Evolutionary conservation across 2,888 invertebrate species (phyloP).

Genomic region (Protodeltote pygarga): DNA sequence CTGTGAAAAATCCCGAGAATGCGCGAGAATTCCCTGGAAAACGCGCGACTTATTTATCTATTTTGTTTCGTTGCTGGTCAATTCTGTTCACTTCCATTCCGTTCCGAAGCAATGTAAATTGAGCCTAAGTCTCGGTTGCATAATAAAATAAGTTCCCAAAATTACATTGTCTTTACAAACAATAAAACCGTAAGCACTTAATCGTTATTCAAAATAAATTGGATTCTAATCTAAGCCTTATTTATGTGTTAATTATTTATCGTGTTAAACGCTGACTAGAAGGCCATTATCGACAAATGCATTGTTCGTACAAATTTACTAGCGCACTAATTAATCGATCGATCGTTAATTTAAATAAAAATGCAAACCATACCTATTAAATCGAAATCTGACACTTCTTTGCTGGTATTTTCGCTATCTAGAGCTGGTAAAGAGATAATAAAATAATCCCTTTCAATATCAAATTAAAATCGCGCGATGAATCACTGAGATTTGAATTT

Average conservation of each 20-base stretch:
- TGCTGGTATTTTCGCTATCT: conserved; percentile 2
- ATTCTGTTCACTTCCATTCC: too few relatives aligned
- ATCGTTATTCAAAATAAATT: conserved; percentile 12
- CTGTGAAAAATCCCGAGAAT: too few relatives aligned
- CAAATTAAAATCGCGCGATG: conserved; percentile 15
- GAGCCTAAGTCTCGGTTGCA: conserved; percentile 9
- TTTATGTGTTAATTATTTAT: conserved; percentile 30
- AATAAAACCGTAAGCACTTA: conserved; percentile 12
- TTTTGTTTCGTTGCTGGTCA: too few relatives aligned
- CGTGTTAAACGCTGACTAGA: conserved; percentile 26
- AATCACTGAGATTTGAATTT: conserved; percentile 35
- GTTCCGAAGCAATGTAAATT: too few relatives aligned
- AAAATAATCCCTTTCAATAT: conserved; percentile 24
- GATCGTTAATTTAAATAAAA: conserved; percentile 20
- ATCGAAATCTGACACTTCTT: neutral
- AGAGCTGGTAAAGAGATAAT: conserved; percentile 2
- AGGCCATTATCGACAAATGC: conserved; percentile 12
- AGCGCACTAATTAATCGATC: conserved; percentile 15
- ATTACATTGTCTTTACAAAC: conserved; percentile 1
- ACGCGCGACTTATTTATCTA: too few relatives aligned
- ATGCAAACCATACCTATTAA: conserved; percentile 9
- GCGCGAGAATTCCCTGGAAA: too few relatives aligned
- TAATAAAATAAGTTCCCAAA: conserved; percentile 5
- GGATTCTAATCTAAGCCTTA: conserved; percentile 13
- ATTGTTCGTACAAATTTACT: conserved; percentile 20